A percentile compares a stretch with the other conserved stretches of the same genome.
phyloP scores from a whole-genome alignment of 2,888 invertebrate species.

The Tridacna gigas region DNA sequence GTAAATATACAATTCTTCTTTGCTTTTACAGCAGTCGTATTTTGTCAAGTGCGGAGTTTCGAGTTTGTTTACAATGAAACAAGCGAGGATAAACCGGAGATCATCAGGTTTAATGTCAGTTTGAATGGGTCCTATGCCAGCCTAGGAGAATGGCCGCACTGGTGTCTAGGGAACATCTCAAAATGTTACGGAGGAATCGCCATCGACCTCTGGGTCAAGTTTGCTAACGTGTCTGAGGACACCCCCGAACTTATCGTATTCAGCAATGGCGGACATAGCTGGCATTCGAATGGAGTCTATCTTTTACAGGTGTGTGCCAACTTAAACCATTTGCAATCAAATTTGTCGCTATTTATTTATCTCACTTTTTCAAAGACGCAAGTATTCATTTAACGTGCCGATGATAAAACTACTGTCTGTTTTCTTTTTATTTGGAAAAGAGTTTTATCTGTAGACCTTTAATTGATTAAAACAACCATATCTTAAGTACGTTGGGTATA shows the following conservation, averaged over 20 bases:
- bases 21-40: neutral
- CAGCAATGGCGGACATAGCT: conserved; percentile 78
- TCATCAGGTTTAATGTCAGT: conserved; percentile 27
- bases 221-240: conserved; percentile 57
- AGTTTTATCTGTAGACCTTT: too few species aligned
- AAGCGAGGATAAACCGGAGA: conserved; percentile 22
- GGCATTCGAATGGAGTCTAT: conserved; percentile 79
- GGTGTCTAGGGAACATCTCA: conserved; percentile 82
- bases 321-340: too few species aligned
- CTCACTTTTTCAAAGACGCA: too few species aligned
- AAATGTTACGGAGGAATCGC: conserved; percentile 77
- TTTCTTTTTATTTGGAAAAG: too few species aligned
- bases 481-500: too few species aligned
- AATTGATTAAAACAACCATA: too few species aligned
- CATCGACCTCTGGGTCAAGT: conserved; percentile 73
- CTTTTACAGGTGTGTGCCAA: conserved; percentile 56
- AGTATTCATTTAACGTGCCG: too few species aligned
- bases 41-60: conserved; percentile 33
- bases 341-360: too few species aligned
- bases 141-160: conserved; percentile 78
- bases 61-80: conserved; percentile 69
- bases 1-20: neutral
- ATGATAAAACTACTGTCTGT: too few species aligned
- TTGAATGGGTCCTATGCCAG: conserved; percentile 68
- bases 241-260: conserved; percentile 70